A percentile compares a stretch with the other conserved stretches of the same genome.
Conservation (phyloP, 2,113 vertebrate genomes). For the Salvelinus namaycush region DNA sequence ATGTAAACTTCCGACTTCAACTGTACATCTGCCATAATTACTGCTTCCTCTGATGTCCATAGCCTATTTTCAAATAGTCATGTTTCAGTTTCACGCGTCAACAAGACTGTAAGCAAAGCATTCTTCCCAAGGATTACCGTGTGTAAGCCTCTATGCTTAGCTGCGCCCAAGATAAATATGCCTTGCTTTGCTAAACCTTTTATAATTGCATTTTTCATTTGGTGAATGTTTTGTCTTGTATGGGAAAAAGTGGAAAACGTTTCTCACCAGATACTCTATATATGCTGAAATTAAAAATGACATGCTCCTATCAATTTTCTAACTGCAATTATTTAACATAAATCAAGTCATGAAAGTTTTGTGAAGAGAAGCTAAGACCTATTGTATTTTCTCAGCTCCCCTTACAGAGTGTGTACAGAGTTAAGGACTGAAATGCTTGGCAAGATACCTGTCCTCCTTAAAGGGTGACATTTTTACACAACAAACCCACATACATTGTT, state of each 20-base stretch:
- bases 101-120: conserved; percentile 49
- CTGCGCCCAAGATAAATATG: conserved; percentile 47
- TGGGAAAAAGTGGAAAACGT: conserved; percentile 25
- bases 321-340: background rate
- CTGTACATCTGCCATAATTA: background rate
- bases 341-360: background rate
- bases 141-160: conserved; percentile 57
- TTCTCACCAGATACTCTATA: background rate
- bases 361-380: background rate
- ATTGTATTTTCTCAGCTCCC: background rate
- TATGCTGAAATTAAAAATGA: background rate
- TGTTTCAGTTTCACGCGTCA: conserved; percentile 54
- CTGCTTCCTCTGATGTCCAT: background rate
- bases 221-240: conserved; percentile 33
- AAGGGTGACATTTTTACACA: too few species aligned
- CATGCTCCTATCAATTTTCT: background rate
- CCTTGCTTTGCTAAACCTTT: conserved; percentile 56
- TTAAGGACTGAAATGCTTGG: too few species aligned
- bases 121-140: conserved; percentile 58
- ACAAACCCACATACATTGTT: too few species aligned
- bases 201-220: conserved; percentile 66
- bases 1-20: too few species aligned
- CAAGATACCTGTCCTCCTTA: too few species aligned
- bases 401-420: background rate
- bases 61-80: background rate